Evolutionary conservation across 1,140 invertebrate genomes (phyloP).

Genomic region (Formica selysi): DNA sequence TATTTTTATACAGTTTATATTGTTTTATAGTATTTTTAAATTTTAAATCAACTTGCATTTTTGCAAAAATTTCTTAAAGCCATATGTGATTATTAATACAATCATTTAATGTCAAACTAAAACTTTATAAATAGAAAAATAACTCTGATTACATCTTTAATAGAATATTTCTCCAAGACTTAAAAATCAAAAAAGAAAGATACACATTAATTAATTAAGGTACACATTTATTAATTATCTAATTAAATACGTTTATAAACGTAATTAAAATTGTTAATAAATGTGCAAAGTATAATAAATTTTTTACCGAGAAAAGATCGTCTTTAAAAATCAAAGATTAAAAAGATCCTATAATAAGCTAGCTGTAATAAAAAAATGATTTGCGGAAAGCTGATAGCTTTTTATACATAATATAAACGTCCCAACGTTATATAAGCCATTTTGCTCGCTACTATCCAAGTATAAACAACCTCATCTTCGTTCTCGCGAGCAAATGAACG

Average conservation of each 20-base stretch:
- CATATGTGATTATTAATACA: too few species aligned
- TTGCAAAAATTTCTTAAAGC: too few species aligned
- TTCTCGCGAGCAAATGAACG: conserved; percentile 1
- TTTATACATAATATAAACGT: background rate
- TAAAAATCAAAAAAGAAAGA: too few species aligned
- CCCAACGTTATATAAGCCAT: background rate
- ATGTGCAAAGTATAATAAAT: background rate
- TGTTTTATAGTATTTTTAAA: background rate
- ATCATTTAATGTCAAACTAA: too few species aligned
- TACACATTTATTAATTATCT: too few species aligned
- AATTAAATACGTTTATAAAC: too few species aligned
- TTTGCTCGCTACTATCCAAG: background rate
- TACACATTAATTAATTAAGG: too few species aligned
- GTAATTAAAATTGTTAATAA: background rate
- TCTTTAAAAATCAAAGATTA: background rate
- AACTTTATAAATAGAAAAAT: too few species aligned
- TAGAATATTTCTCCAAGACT: too few species aligned
- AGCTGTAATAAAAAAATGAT: background rate
- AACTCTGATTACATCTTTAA: too few species aligned
- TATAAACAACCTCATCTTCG: conserved; percentile 20
- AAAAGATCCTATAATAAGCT: background rate
- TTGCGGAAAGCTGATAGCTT: background rate
- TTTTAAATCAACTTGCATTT: too few species aligned
- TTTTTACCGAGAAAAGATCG: background rate
- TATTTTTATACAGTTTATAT: background rate